Percentiles rank a stretch among this genome's conserved stretches.
phyloP scores from a whole-genome alignment of 2,888 invertebrate genomes.

The Philopedon plagiatum region DNA sequence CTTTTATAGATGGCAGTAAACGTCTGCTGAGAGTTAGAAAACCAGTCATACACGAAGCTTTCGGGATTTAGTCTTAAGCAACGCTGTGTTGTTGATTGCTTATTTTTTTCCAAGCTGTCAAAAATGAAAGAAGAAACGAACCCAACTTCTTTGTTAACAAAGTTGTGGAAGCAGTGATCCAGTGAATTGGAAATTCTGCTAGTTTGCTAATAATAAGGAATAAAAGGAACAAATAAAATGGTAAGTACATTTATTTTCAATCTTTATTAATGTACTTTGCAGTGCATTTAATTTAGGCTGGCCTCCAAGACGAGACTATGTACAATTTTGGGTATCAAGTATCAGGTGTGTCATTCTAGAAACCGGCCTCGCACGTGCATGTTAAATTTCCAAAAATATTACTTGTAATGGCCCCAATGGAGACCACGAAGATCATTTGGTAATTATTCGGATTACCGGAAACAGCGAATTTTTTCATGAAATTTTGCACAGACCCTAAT shows the following conservation, averaged over 20 bases:
- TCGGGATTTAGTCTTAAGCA: too few relatives aligned
- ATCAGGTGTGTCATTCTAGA: conserved; percentile 35
- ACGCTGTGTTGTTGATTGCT: too few relatives aligned
- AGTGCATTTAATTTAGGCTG: not conserved
- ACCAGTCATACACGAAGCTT: too few relatives aligned
- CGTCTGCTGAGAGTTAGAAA: not conserved
- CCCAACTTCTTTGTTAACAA: conserved; percentile 40
- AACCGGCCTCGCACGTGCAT: conserved; percentile 37
- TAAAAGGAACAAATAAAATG: conserved; percentile 8
- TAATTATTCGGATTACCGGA: too few relatives aligned
- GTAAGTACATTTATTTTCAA: not conserved
- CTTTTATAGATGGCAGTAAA: not conserved
- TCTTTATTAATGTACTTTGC: not conserved
- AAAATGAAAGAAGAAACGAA: conserved; percentile 11
- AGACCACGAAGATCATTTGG: not conserved
- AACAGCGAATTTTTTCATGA: too few relatives aligned
- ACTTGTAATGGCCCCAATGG: not conserved
- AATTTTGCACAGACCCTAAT: too few relatives aligned
- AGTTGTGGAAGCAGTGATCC: conserved; percentile 10
- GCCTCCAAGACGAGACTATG: not conserved
- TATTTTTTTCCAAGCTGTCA: too few relatives aligned
- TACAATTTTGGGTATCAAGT: not conserved
- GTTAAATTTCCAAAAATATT: conserved; percentile 7
- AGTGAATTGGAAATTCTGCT: not conserved
- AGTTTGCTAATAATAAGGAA: not conserved